Percentiles rank a stretch among this genome's conserved stretches.
Conservation (phyloP, 2,888 invertebrate genomes). For the Deilephila porcellus region DNA sequence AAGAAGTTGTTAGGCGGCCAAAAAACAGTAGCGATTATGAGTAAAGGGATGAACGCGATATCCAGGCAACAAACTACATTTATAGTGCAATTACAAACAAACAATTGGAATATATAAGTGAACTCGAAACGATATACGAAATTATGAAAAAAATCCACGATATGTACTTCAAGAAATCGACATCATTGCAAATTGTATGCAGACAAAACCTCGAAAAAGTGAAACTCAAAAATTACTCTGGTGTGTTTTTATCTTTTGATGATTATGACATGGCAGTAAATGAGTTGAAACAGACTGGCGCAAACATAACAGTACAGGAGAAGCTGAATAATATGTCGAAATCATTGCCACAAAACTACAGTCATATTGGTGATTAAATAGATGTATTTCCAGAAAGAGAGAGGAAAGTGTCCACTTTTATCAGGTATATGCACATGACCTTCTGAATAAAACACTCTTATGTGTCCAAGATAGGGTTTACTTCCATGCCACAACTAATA, state of each 20-base stretch:
- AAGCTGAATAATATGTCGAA: constrained; percentile 16
- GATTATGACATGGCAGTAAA: constrained; percentile 41
- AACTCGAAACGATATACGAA: constrained; percentile 34
- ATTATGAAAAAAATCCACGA: constrained; percentile 4
- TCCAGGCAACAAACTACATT: no score
- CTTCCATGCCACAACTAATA: constrained; percentile 50
- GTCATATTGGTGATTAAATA: constrained; percentile 18
- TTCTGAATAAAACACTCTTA: constrained; percentile 45
- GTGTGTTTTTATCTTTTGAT: constrained; percentile 36
- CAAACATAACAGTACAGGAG: background rate
- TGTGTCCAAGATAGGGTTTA: constrained; percentile 40
- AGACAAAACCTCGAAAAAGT: constrained; percentile 6
- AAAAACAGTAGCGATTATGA: no score
- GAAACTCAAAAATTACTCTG: constrained; percentile 40
- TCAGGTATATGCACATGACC: constrained; percentile 54
- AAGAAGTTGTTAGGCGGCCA: no score
- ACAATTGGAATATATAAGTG: constrained; percentile 42
- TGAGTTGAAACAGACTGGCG: constrained; percentile 34
- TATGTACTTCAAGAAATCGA: no score
- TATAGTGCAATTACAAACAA: constrained; percentile 39
- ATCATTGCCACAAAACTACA: constrained; percentile 15
- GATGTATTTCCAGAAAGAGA: no score
- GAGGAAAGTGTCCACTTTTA: no score
- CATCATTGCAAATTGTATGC: constrained; percentile 36
- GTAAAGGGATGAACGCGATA: no score